A percentile compares a stretch with the other conserved stretches of the same genome.
phyloP scores from a whole-genome alignment of 92 coral and sea anemone genomes.

The Phenganax subtilis region DNA sequence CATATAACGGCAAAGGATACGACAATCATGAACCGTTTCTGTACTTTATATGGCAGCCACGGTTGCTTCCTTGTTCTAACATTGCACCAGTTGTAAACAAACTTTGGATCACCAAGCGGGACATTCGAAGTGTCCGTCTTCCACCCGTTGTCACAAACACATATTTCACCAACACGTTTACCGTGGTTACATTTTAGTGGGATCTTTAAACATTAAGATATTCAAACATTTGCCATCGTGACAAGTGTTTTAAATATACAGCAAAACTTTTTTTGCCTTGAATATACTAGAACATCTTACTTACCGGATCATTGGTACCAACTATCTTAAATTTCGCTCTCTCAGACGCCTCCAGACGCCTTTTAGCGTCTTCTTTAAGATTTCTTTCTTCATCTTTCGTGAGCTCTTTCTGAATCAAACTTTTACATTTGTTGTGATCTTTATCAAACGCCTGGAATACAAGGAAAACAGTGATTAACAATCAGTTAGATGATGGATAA shows the following conservation, averaged over 20 bases:
- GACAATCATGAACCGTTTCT: constrained; percentile 34
- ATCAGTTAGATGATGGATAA: background rate
- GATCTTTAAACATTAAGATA: constrained; percentile 47
- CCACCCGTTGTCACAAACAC: constrained; percentile 96
- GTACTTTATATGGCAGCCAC: constrained; percentile 37
- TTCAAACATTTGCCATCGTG: background rate
- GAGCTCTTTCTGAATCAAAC: constrained; percentile 66
- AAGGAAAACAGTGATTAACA: background rate
- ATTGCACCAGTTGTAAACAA: constrained; percentile 52
- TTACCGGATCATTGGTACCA: constrained; percentile 71
- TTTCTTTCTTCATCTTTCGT: constrained; percentile 64
- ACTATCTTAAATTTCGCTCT: constrained; percentile 59
- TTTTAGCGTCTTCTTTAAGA: constrained; percentile 60
- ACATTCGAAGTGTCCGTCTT: constrained; percentile 81
- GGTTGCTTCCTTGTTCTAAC: constrained; percentile 35
- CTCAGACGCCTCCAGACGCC: constrained; percentile 64
- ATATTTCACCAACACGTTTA: constrained; percentile 75
- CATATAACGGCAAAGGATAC: constrained; percentile 24
- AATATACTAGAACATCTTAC: background rate
- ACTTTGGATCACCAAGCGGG: constrained; percentile 64
- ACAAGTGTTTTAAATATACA: no score
- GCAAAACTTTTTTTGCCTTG: background rate
- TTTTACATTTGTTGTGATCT: constrained; percentile 83
- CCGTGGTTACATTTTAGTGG: constrained; percentile 93
- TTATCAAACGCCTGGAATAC: constrained; percentile 78